Conservation (phyloP, 2,113 vertebrate genomes). For the Balaenoptera acutorostrata region DNA sequence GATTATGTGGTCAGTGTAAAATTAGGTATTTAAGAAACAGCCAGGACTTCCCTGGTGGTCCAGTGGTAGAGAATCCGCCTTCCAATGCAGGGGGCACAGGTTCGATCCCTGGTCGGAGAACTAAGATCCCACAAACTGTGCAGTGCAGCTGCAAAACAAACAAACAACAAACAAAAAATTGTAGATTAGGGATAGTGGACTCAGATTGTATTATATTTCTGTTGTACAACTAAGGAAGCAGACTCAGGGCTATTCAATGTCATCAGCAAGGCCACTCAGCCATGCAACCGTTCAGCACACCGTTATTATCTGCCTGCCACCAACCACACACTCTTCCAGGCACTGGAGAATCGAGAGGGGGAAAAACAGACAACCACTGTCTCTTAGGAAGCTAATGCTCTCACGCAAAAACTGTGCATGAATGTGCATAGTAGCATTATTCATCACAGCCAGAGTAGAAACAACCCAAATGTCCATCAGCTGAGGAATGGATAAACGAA, state of each 20-base stretch:
- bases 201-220: background rate
- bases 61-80: background rate
- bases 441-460: background rate
- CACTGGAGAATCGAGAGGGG: background rate
- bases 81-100: background rate
- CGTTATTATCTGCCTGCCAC: background rate
- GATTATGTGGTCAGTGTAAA: background rate
- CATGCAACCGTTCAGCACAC: background rate
- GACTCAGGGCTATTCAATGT: background rate
- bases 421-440: background rate
- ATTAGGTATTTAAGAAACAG: background rate
- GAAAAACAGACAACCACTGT: background rate
- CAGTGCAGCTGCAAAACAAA: background rate
- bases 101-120: background rate
- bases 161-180: too few species aligned
- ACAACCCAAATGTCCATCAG: background rate
- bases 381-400: background rate
- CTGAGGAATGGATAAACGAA: background rate
- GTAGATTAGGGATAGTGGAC: background rate
- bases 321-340: background rate
- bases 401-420: background rate
- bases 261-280: too few species aligned
- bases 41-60: background rate
- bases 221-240: background rate
- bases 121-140: background rate